A percentile compares a stretch with the other conserved stretches of the same genome.
These are phyloP conservation scores for Rissa tridactyla DNA, from an alignment of 2,113 vertebrate species.

Conservation along the genomic window DNA sequence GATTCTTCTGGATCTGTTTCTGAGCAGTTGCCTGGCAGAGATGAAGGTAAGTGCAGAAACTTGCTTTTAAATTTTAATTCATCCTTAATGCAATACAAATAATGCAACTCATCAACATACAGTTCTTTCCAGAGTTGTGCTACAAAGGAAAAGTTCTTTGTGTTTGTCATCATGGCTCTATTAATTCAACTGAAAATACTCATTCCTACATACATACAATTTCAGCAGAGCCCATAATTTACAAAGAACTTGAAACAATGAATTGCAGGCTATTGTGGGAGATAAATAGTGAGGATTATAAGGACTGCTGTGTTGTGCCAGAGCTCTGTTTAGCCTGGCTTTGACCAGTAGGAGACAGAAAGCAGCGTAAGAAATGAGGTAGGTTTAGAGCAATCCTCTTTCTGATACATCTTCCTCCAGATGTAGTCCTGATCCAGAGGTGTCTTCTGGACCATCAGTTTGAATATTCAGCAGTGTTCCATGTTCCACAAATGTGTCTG, in stretches of 20 bases:
- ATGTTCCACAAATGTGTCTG: not conserved
- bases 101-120: not conserved
- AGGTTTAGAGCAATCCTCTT: not conserved
- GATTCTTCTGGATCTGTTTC: constrained; percentile 88
- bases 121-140: not conserved
- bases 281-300: not conserved
- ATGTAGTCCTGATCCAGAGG: not conserved
- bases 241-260: not conserved
- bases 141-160: not conserved
- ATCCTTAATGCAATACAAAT: not conserved
- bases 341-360: not conserved
- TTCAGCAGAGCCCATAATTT: not conserved
- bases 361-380: not conserved
- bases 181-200: not conserved
- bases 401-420: not conserved
- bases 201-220: not conserved
- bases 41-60: constrained; percentile 79
- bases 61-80: not conserved
- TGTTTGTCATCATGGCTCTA: not conserved
- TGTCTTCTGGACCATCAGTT: not conserved
- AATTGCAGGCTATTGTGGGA: not conserved
- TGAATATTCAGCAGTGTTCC: not conserved
- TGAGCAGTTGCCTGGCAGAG: constrained; percentile 78
- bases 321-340: not conserved
- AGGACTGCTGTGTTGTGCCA: not conserved